Evolutionary conservation across 2,888 invertebrate species (phyloP), one percentile per base, ranked within the genome.

Genomic region (Plagiodera versicolora): DNA sequence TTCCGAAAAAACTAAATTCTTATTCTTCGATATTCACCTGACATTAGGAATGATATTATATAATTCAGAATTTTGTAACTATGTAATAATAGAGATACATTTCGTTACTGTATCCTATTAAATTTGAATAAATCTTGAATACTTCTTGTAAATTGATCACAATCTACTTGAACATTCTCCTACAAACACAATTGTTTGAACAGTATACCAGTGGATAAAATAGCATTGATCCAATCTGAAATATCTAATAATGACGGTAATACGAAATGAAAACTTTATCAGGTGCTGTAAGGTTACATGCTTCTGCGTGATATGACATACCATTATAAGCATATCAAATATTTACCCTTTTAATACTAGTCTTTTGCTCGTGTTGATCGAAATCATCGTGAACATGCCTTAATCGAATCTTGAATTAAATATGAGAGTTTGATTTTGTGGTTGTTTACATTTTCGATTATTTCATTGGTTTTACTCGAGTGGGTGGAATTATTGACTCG

Each of bases 331-430:
- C 30, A 61, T 62, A 75, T 77, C 68, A 77, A 77, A 76, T 77
- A 77, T 77, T 77, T 74, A 77, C 74, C 66, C 68, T 67, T 68
- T 72, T 77, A 77, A 77, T 77, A 70, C 76, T 74, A 73, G 74
- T 75, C 74, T 77, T 76, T 77, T 77, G 74, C 72, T 73, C 75
- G 70, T 72, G 73, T 75, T 76, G 75, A 75, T 76, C 76, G 70
- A 74, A 74, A 75, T 74, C 73, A 74, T 74, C 72, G 72, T 72
- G 74, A 75, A 74, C 74, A 70, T 39, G 67, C 74, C 69, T 72
- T 75, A 75, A 76, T 76, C 74, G 75, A 75, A 76, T 71, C 20
- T 47, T 76, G 74, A 76, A 77, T 77, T 75, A 75, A 69, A 75
- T 61, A 77, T 75, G 67, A 72, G 53, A 69, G 68, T 72, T 74